A percentile compares a stretch with the other conserved stretches of the same genome.
These are phyloP conservation scores for Intoshia linei DNA, from an alignment of 1,140 invertebrate species.

Conservation along the genomic window DNA sequence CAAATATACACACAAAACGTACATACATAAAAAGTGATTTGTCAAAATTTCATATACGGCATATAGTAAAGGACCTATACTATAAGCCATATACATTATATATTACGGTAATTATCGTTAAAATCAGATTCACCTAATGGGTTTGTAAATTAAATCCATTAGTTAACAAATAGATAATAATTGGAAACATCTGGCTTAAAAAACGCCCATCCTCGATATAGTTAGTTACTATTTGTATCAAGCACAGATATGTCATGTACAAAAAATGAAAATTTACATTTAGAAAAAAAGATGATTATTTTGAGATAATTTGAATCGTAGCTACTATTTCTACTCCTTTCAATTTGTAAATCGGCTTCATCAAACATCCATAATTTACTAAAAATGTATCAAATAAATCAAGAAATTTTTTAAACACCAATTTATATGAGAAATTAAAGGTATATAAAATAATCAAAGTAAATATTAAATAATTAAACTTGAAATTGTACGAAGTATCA, in stretches of 20 bases:
- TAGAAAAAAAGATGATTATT: slow-evolving; percentile 89
- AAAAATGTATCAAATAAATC: too few relatives aligned
- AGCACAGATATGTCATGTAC: background rate
- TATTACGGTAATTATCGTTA: background rate
- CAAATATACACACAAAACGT: slow-evolving; percentile 3
- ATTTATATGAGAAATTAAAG: too few relatives aligned
- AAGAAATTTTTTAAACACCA: too few relatives aligned
- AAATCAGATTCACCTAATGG: too few relatives aligned
- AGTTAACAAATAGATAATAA: background rate
- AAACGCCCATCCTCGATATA: background rate
- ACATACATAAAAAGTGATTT: background rate
- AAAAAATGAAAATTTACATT: slow-evolving; percentile 30
- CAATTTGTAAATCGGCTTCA: slow-evolving; percentile 68
- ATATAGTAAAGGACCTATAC: background rate
- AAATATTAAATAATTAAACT: too few relatives aligned
- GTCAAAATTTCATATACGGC: background rate
- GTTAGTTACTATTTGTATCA: background rate
- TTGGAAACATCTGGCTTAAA: background rate
- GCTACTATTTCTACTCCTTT: slow-evolving; percentile 60
- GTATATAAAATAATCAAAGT: too few relatives aligned
- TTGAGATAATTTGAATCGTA: slow-evolving; percentile 93
- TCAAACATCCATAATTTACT: slow-evolving; percentile 93
- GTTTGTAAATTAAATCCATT: too few relatives aligned
- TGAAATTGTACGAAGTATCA: too few relatives aligned
- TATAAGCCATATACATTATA: background rate